Base-by-base conservation (phyloP, 2,113 vertebrate species). In the Nesogale talazaci region DNA sequence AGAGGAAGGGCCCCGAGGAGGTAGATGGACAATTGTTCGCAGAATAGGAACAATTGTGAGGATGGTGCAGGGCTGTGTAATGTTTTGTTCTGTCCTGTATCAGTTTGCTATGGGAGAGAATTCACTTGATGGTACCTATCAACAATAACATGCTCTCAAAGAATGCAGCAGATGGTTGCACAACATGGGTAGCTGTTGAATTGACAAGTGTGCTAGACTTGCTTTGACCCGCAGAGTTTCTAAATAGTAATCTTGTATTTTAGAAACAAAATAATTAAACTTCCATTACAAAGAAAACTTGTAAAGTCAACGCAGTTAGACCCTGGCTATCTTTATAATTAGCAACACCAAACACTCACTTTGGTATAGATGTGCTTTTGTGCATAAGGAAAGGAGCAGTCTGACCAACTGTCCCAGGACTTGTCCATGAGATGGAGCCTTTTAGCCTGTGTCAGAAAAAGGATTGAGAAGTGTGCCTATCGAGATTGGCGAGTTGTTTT, bases 401-500 rank as follows among this genome's bases (percentile, higher is more conserved):
- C 46, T 12, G 10, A 12, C 12, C 83, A 1, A 42, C 17, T 42
- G 25, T 34, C 42, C 46, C 25, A 42, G 31, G 15, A n/a, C 27
- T 81, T 89, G 63, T 20, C 14, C 29, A 36, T 11, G 70, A 22
- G 29, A 57, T 20, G 40, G 46, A 86, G 17, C 25, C 27, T 38
- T 81, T 2, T 27, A 89, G 25, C 69, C 23, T 65, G 6, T 25
- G 52, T 40, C n/a, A 77, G 36, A 67, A 80, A 75, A 84, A 70
- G 36, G 22, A 6, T 69, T 23, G 23, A 90, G 70, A 70, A 76
- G 27, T 83, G 31, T 88, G 78, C 38, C 15, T 34, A 34, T 25
- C 76, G 67, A 57, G 56, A 79, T 82, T 89, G 2, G 4, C 16
- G 57, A 36, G 81, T 77, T 97, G 42, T 77, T 79, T 77, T 36